Percentiles rank a stretch among this genome's conserved stretches.
These are phyloP conservation scores for Drosophila greeni DNA, from an alignment of 2,888 invertebrate genomes.

Conservation along the genomic window DNA sequence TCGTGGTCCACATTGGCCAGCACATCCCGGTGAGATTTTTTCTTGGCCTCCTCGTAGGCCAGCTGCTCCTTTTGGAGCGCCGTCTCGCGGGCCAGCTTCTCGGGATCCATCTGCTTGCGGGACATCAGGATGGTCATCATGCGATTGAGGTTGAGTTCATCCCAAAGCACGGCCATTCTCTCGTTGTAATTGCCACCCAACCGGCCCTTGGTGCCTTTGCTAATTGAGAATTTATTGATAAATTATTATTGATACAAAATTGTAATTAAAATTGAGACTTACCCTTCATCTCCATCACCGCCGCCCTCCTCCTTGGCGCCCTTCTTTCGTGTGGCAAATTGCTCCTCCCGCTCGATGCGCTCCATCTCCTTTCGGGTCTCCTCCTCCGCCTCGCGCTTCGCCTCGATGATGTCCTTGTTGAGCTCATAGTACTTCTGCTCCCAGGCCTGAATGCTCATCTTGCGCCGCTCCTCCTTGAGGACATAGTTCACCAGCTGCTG, in stretches of 20 bases:
- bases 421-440: slow-evolving; percentile 81
- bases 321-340: slow-evolving; percentile 51
- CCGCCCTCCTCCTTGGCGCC: slow-evolving; percentile 41
- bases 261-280: slow-evolving; percentile 9
- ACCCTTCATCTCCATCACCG: slow-evolving; percentile 19
- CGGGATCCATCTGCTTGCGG: slow-evolving; percentile 77
- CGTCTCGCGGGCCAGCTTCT: slow-evolving; percentile 81
- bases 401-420: slow-evolving; percentile 78
- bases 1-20: slow-evolving; percentile 71
- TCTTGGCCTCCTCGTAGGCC: slow-evolving; percentile 78
- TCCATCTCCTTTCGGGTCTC: slow-evolving; percentile 81
- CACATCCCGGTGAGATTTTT: slow-evolving; percentile 65
- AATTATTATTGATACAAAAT: neutral
- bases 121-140: slow-evolving; percentile 80
- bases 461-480: slow-evolving; percentile 79
- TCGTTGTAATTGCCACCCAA: slow-evolving; percentile 59
- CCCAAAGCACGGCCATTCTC: slow-evolving; percentile 80
- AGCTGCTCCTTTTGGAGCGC: slow-evolving; percentile 84
- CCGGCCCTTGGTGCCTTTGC: slow-evolving; percentile 5
- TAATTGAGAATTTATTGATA: neutral
- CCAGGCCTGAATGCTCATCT: slow-evolving; percentile 80
- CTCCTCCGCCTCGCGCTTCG: slow-evolving; percentile 75
- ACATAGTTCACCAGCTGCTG: slow-evolving; percentile 79
- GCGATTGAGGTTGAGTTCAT: slow-evolving; percentile 83
- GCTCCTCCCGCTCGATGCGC: slow-evolving; percentile 73